Evolutionary conservation across 2,113 vertebrate species (phyloP).

Genomic region (Cyprinodon tularosa): DNA sequence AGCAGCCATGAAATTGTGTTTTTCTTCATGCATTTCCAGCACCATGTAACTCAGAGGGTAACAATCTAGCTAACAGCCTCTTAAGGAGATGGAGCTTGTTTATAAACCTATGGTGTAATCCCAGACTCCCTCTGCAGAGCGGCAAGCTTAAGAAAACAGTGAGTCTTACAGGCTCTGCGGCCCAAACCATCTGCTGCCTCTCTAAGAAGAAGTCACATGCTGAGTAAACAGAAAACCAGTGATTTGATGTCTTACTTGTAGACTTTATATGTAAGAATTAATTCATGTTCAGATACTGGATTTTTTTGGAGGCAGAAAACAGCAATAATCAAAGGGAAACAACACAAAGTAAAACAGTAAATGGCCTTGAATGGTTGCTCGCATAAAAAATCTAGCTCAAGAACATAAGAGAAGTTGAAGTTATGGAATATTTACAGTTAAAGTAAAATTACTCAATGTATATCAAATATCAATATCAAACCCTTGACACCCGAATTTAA

Average conservation of each 20-base stretch:
- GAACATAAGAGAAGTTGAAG: too few species aligned
- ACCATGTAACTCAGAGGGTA: not conserved
- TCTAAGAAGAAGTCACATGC: constrained; percentile 13
- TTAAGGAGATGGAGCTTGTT: constrained; percentile 23
- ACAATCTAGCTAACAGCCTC: not conserved
- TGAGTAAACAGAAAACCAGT: constrained; percentile 6
- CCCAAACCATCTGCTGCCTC: constrained; percentile 47
- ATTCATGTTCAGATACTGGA: not conserved
- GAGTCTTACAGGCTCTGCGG: constrained; percentile 24
- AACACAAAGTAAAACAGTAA: too few species aligned
- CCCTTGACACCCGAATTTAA: too few species aligned
- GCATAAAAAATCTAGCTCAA: too few species aligned
- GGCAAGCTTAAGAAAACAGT: constrained; percentile 29
- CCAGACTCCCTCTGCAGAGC: constrained; percentile 27
- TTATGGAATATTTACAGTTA: too few species aligned
- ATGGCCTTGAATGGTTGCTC: too few species aligned
- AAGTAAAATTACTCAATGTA: too few species aligned
- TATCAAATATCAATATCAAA: too few species aligned
- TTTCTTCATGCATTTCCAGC: not conserved
- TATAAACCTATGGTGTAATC: constrained; percentile 40
- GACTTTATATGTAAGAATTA: not conserved
- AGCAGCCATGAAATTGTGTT: not conserved
- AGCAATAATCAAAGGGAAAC: not conserved
- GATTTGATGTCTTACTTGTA: not conserved
- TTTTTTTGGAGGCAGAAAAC: not conserved